These are phyloP conservation scores for Hydropsyche tenuis DNA, from an alignment of 1,140 invertebrate genomes.

Conservation along the genomic window DNA sequence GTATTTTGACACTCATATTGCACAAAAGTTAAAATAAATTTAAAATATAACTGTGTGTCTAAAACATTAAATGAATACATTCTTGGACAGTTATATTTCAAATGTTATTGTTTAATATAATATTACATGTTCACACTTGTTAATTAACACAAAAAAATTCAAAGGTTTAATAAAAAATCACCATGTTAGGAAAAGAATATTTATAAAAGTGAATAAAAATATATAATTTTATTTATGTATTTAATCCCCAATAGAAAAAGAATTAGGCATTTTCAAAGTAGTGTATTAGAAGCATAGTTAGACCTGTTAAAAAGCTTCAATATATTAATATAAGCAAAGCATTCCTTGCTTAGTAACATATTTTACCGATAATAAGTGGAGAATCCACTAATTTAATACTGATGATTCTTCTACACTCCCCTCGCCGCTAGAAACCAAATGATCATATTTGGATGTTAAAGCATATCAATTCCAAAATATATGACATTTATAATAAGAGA, in stretches of 20 bases:
- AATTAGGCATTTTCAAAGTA: neutral
- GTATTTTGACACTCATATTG: too few species aligned
- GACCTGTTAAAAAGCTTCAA: conserved; percentile 26
- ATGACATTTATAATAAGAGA: conserved; percentile 17
- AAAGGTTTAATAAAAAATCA: neutral
- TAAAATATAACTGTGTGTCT: too few species aligned
- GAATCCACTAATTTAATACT: conserved; percentile 58
- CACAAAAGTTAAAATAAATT: too few species aligned
- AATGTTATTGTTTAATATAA: too few species aligned
- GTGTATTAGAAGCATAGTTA: neutral
- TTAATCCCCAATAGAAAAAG: neutral
- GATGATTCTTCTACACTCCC: conserved; percentile 58
- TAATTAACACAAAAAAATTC: neutral
- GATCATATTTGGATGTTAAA: conserved; percentile 38
- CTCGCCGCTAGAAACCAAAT: conserved; percentile 63
- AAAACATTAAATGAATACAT: too few species aligned
- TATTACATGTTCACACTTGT: too few species aligned
- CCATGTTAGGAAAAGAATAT: neutral
- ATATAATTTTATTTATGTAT: neutral
- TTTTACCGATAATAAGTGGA: conserved; percentile 55
- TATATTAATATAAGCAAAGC: conserved; percentile 31
- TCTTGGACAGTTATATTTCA: too few species aligned
- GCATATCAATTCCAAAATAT: conserved; percentile 17
- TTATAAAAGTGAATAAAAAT: neutral
- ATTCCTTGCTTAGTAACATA: conserved; percentile 48